A percentile compares a stretch with the other conserved stretches of the same genome.
Evolutionary conservation across 2,888 invertebrate genomes (phyloP).

Genomic region (Himalopsyche japonica): DNA sequence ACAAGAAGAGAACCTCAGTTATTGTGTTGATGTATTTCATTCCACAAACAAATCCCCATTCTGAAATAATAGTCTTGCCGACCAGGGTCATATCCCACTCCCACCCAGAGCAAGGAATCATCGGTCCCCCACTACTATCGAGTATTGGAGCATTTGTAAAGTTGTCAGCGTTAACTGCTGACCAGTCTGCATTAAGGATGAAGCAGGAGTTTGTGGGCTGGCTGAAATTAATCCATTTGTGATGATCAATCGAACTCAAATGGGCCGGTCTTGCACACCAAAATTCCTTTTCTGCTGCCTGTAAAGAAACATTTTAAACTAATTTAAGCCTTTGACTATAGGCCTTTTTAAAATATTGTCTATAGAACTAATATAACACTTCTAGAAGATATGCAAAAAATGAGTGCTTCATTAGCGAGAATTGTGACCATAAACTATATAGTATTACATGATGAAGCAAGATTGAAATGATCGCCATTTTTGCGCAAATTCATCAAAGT

Average conservation of each 20-base stretch:
- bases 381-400: too few species aligned
- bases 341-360: too few species aligned
- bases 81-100: constrained; percentile 61
- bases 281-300: constrained; percentile 65
- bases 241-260: constrained; percentile 58
- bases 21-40: constrained; percentile 69
- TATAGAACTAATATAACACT: too few species aligned
- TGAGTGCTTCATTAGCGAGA: too few species aligned
- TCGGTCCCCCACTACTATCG: constrained; percentile 41
- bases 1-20: constrained; percentile 76
- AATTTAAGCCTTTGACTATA: neutral
- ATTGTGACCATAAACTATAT: too few species aligned
- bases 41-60: constrained; percentile 79
- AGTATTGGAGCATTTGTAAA: constrained; percentile 38
- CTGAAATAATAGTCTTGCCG: constrained; percentile 72
- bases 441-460: too few species aligned
- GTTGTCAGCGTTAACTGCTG: constrained; percentile 44
- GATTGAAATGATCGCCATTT: too few species aligned
- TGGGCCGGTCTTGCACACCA: constrained; percentile 71
- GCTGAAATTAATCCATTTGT: constrained; percentile 69
- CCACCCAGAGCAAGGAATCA: constrained; percentile 64
- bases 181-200: constrained; percentile 57
- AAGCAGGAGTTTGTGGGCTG: constrained; percentile 65
- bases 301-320: neutral
- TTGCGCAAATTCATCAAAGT: too few species aligned